Evolutionary conservation across 2,888 invertebrate species (phyloP).

Genomic region (Melinaea marsaeus): DNA sequence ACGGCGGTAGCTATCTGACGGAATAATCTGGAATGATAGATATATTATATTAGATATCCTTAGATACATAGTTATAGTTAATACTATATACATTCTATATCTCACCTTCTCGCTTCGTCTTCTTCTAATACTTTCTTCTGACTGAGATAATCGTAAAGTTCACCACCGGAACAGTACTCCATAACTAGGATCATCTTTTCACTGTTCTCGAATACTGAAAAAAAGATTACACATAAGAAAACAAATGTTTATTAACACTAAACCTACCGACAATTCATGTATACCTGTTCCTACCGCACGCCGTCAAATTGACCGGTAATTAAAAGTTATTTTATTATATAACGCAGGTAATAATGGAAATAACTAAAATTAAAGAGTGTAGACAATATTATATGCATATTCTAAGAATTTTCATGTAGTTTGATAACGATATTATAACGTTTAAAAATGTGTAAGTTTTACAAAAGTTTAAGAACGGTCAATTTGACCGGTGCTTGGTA

Average conservation of each 20-base stretch:
- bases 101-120: conserved; percentile 88
- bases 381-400: too few relatives aligned
- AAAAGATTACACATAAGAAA: conserved; percentile 25
- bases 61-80: neutral
- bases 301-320: too few relatives aligned
- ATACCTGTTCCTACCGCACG: too few relatives aligned
- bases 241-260: neutral
- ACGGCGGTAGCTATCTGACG: conserved; percentile 97
- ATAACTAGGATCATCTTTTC: conserved; percentile 99
- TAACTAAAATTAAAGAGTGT: too few relatives aligned
- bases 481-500: too few relatives aligned
- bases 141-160: conserved; percentile 97
- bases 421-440: too few relatives aligned
- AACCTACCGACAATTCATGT: too few relatives aligned
- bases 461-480: too few relatives aligned
- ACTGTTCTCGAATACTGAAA: conserved; percentile 98
- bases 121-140: conserved; percentile 94
- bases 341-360: too few relatives aligned
- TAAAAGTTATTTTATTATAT: too few relatives aligned
- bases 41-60: conserved; percentile 2
- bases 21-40: conserved; percentile 83
- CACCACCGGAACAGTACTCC: conserved; percentile 99
- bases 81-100: conserved; percentile 9
- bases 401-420: too few relatives aligned
- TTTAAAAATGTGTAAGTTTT: too few relatives aligned